Base-by-base conservation (phyloP, 2,888 invertebrate genomes). In the Branchellion lobata region DNA sequence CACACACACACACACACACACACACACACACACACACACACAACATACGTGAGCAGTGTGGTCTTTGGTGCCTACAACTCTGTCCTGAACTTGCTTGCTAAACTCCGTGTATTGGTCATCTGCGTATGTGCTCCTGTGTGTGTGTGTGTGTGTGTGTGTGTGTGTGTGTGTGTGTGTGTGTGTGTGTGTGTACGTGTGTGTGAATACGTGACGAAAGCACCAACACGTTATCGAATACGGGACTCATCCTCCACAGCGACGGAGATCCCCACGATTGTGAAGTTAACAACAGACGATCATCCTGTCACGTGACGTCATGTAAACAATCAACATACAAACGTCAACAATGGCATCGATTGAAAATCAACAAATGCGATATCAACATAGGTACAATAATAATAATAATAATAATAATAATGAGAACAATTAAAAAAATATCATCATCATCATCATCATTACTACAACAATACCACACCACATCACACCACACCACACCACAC, bases 71-170 rank as follows among this genome's bases (percentile, higher is more conserved):
- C 95, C 96, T 77, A 98, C 91, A 79, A 96, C 91, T 82, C 92
- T 91, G 84, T 96, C 95, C 87, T 95, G 94, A 0, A 90, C 88
- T 47, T 84, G 83, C 82, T 95, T 95, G 83, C 93, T 93, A 88
- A 96, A 96, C 86, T 96, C 96, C 47, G 94, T 93, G 86, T 95
- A 93, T 84, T 94, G 93, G 83, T 96, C 95, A 82, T 92, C 92
- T 84, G 93, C 92, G 83, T 95, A 90, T 40, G 92, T 90, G 84
- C 91, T 90, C 84, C 93, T 93, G 86, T 36, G 84, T 82, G 31
- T 74, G 29, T 24, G 29, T 72, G 61, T 18, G 5, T 57, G 61
- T 18, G 24, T 57, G 24, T 24, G 61, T 18, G 61, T 57, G 61
- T 57, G 24, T 57, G 24, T 57, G n/a, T 57, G 21, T 57, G 5